Percentiles rank a stretch among this genome's conserved stretches.
Conservation (phyloP, 2,888 invertebrate genomes). For the Unio pictorum region DNA sequence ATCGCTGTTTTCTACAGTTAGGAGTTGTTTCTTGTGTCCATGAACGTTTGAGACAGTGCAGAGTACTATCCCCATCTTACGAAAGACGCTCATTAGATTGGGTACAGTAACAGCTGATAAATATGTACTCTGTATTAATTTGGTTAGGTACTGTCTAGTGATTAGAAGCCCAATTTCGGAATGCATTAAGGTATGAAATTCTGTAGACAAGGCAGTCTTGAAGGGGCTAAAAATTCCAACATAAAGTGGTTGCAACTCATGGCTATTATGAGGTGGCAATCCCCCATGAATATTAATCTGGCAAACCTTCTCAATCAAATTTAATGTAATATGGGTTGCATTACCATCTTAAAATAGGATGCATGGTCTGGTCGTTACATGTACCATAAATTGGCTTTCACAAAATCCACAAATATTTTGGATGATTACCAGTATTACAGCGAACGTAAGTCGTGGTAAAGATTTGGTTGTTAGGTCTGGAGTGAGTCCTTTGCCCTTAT, state of each 20-base stretch:
- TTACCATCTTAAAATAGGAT: conserved; percentile 24
- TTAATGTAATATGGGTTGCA: conserved; percentile 16
- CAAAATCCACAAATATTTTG: conserved; percentile 16
- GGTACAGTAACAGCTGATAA: too few species aligned
- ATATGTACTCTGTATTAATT: too few species aligned
- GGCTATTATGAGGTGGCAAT: conserved; percentile 15
- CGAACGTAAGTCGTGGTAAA: conserved; percentile 4
- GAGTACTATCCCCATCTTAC: too few species aligned
- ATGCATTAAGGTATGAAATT: too few species aligned
- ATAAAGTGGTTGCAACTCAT: neutral
- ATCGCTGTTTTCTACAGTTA: too few species aligned
- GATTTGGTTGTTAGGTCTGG: conserved; percentile 6
- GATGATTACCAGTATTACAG: conserved; percentile 10
- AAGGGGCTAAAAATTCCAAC: conserved; percentile 19
- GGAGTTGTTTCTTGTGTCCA: too few species aligned
- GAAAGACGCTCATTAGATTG: too few species aligned
- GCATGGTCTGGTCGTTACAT: conserved; percentile 14
- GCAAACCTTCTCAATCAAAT: conserved; percentile 14
- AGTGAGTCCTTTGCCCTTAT: conserved; percentile 18
- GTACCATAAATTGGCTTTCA: conserved; percentile 17
- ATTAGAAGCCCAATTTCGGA: too few species aligned
- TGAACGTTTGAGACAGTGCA: too few species aligned
- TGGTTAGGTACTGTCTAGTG: too few species aligned
- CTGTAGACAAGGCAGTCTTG: conserved; percentile 3
- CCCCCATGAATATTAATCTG: conserved; percentile 13